Base-by-base conservation (phyloP, 2,113 vertebrate species). In the Catharus minimus region DNA sequence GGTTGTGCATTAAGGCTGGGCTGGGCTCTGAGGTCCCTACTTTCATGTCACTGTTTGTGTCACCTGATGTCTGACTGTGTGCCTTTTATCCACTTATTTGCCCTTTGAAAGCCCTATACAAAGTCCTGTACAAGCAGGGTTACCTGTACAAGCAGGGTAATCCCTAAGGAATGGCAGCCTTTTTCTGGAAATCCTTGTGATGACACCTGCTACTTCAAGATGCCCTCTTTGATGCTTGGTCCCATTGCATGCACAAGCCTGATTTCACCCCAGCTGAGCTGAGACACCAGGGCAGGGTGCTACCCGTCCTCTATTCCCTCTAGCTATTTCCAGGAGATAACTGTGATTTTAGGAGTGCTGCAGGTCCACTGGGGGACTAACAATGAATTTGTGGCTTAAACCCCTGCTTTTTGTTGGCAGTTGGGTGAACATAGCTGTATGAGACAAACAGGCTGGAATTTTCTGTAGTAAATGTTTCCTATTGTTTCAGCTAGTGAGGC, bases 301-400 rank as follows among this genome's bases (percentile, higher is more conserved):
- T 94, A 15, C 47, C 36, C 3, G 5, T 78, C 28, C 30, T 82
- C 36, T n/a, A 3, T 65, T 28, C 36, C 20, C 7, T 75, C 8
- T 27, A 10, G 19, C 41, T 65, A 41, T 49, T 65, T 88, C 32
- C 13, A 56, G 46, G 58, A 72, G n/a, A 24, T 56, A 79, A 52
- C 2, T 62, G 39, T 86, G 11, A 21, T 10, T 36, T 78, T 20
- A 39, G 10, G 23, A 36, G 13, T 88, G 36, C 58, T 88, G 50
- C 2, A 2, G 19, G 49, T 90, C 21, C 0, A 0, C 49, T 1
- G 2, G 17, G 32, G 10, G 2, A 46, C 38, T 65, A 3, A 12
- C 17, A 73, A 2, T 0, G 2, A 83, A 26, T 4, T 16, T 77
- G 43, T 66, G 33, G 7, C 49, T 90, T 77, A 69, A 80, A 77